Evolutionary conservation across 2,113 vertebrate species (phyloP), one percentile per base, ranked within the genome.

Genomic region (Dendrocopos noguchii): DNA sequence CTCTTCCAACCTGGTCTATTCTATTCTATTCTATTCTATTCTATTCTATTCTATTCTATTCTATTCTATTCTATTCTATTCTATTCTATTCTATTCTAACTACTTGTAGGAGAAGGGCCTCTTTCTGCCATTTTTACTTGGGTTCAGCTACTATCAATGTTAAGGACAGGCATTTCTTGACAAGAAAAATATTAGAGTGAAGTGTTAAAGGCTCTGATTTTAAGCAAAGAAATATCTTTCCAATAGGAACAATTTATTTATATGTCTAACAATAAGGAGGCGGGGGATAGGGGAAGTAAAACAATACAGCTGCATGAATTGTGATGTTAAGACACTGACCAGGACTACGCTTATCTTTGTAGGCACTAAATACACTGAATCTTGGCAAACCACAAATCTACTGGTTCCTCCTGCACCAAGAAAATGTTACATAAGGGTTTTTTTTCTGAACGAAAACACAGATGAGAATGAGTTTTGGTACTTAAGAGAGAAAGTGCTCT

Each of bases 401-500:
- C 5, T 6, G 19, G 53, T 50, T 89, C 66, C 77, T 72, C 50
- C 27, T 22, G 12, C n/a, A 88, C 31, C 46, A 80, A 84, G 19
- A 36, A 88, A 93, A 93, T 42, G 71, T 94, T 65, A 88, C 92
- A 63, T 67, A 92, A 65, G 36, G 15, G 18, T 19, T 9, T 24
- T 24, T 79, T 56, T 52, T 66, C 52, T 33, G 70, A 94, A 94
- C 63, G 74, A 78, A 80, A 57, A 84, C 27, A 80, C 20, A 52
- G 34, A 34, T 16, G 27, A 90, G 67, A 88, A 89, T 14, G 34
- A 88, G 87, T 94, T 96, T 66, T 90, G 91, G 91, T 91, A 93
- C 95, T 97, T 96, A 96, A 95, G 93, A 95, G 64, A 96, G 95
- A 84, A 64, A 93, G 76, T 53, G 31, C 78, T 93, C 31, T 52